A percentile compares a stretch with the other conserved stretches of the same genome.
Conservation (phyloP, 2,888 invertebrate genomes). For the Octonoba sinensis region DNA sequence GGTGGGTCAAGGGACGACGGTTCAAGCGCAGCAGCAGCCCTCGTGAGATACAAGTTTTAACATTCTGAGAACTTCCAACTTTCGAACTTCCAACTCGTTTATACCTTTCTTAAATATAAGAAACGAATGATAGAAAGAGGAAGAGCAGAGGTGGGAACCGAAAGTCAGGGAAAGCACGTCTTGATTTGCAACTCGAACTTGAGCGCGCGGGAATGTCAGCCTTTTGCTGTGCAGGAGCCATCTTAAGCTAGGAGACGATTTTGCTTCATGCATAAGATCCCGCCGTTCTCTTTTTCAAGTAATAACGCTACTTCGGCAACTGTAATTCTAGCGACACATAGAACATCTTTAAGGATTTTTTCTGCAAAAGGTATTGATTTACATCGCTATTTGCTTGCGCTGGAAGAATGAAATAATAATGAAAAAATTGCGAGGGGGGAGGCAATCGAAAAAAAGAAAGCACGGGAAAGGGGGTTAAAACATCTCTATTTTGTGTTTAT, state of each 20-base stretch:
- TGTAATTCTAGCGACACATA: constrained; percentile 45
- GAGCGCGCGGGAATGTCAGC: not conserved
- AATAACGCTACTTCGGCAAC: constrained; percentile 31
- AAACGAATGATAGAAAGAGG: too few species aligned
- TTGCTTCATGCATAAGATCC: constrained; percentile 35
- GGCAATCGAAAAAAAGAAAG: not conserved
- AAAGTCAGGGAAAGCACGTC: not conserved
- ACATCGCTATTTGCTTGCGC: constrained; percentile 49
- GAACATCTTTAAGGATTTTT: constrained; percentile 26
- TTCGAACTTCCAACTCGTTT: constrained; percentile 8
- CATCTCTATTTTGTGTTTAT: constrained; percentile 64
- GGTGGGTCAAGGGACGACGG: too few species aligned
- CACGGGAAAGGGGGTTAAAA: constrained; percentile 43
- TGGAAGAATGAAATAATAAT: constrained; percentile 20
- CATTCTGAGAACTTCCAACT: constrained; percentile 29
- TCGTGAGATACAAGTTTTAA: constrained; percentile 29
- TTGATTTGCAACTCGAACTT: constrained; percentile 36
- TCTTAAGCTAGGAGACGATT: constrained; percentile 20
- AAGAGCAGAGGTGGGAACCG: too few species aligned
- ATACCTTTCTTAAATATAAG: constrained; percentile 3
- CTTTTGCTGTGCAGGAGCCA: constrained; percentile 20
- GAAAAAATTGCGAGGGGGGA: not conserved
- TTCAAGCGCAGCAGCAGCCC: not conserved
- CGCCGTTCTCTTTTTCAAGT: constrained; percentile 34
- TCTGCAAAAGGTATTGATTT: constrained; percentile 52